These are phyloP conservation scores for Sebastes hopkinsi DNA, from an alignment of 2,797 vertebrate genomes.

Conservation along the genomic window DNA sequence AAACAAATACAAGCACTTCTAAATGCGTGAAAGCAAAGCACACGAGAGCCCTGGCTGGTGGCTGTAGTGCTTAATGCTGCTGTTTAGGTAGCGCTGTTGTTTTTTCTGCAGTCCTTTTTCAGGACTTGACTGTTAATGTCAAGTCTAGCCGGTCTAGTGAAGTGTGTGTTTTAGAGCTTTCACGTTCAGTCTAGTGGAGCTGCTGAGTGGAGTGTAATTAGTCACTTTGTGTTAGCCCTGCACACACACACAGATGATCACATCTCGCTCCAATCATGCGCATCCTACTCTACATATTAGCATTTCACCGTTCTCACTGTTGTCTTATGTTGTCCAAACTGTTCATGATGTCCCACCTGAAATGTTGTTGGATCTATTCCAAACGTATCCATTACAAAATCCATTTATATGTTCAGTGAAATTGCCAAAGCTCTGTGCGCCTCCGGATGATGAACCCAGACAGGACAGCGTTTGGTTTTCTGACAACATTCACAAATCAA, in stretches of 20 bases:
- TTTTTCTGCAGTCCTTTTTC: conserved; percentile 16
- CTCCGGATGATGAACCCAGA: background rate
- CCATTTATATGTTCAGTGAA: background rate
- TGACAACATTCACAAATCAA: background rate
- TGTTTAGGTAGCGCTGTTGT: background rate
- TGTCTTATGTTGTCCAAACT: background rate
- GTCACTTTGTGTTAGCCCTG: conserved; percentile 18
- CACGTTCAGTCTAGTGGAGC: conserved; percentile 18
- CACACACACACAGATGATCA: conserved; percentile 4
- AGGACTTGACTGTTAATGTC: conserved; percentile 39
- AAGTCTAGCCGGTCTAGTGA: conserved; percentile 18
- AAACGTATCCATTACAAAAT: background rate
- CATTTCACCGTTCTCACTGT: background rate
- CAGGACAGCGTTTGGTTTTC: background rate
- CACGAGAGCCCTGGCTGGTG: background rate
- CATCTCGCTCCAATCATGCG: background rate
- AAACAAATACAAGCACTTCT: conserved; percentile 42
- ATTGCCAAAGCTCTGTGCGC: background rate
- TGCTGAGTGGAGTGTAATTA: conserved; percentile 29
- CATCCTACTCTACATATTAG: background rate
- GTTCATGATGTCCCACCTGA: background rate
- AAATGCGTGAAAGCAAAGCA: conserved; percentile 21
- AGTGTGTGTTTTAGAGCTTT: conserved; percentile 40
- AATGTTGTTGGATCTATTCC: background rate
- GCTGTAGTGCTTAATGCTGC: background rate